Evolutionary conservation across 2,888 invertebrate genomes (phyloP).

Genomic region (Machimus atricapillus): DNA sequence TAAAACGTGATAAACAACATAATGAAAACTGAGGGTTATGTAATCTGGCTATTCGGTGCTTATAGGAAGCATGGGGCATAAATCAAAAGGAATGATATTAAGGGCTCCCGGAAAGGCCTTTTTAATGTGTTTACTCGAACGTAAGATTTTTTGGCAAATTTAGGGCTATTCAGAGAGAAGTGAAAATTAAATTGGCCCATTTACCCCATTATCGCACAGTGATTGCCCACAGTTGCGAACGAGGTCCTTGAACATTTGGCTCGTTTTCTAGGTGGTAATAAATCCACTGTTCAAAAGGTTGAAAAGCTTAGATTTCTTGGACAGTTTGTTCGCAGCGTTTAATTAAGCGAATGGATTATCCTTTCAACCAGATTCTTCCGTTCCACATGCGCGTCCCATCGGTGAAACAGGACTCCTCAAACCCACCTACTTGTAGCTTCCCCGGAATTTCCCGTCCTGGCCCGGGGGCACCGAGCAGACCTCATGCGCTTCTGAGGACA

Average conservation of each 20-base stretch:
- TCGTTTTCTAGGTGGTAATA: background rate
- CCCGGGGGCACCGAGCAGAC: background rate
- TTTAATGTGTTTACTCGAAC: background rate
- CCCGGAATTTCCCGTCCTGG: background rate
- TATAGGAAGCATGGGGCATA: background rate
- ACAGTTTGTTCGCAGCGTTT: background rate
- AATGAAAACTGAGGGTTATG: background rate
- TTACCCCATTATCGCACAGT: background rate
- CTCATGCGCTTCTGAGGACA: background rate
- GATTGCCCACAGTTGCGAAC: background rate
- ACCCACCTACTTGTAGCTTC: background rate
- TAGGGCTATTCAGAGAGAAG: background rate
- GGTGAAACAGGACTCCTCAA: background rate
- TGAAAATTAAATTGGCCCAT: background rate
- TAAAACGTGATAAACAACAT: background rate
- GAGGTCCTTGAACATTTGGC: background rate
- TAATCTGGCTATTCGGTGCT: background rate
- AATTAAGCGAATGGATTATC: conserved; percentile 11
- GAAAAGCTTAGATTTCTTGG: conserved; percentile 1
- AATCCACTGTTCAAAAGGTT: conserved; percentile 5
- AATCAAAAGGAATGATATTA: background rate
- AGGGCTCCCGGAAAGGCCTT: background rate
- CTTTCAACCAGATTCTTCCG: background rate
- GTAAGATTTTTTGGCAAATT: background rate
- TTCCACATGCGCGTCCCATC: background rate